Evolutionary conservation across 2,888 invertebrate species (phyloP), one percentile per base, ranked within the genome.

Genomic region (Eristalis arbustorum): DNA sequence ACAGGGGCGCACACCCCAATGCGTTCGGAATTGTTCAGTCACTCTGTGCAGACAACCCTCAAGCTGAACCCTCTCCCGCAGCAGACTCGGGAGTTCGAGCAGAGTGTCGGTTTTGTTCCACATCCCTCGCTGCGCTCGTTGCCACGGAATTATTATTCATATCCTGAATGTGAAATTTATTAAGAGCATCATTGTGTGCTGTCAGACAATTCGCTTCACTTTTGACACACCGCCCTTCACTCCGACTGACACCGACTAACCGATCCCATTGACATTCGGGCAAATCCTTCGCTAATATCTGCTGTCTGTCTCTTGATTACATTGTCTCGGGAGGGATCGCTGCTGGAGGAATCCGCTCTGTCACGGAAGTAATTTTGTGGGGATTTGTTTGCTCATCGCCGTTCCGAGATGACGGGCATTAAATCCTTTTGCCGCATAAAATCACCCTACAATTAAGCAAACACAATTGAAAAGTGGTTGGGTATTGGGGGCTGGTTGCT

Each of bases 261-360:
- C 82, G 73, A 74, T 78, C 78, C 87, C 82, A 87, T 83, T 87
- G 83, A 85, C 75, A 87, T 83, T 72, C 72, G 74, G 56, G 78
- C 67, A 87, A 83, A 83, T 78, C 87, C 87, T 83, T 83, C 66
- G 75, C 78, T 87, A 85, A 87, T 87, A 87, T 87, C 87, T 83
- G 83, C 71, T 87, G 87, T 87, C 82, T 87, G 75, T 72, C 87
- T 87, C 66, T 73, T 85, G 85, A 85, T 81, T 85, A 85, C 82
- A 81, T 81, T 82, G 82, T 74, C 78, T 62, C 67, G 40, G 69
- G 62, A 23, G 23, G 59, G 31, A 18, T 56, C 61, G 77, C 49
- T 61, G 61, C 49, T 87, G 57, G 61, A 68, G 42, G 59, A 69
- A 82, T 78, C 78, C 72, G 74, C 75, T 31, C 72, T 66, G 82